Conservation (phyloP, 2,113 vertebrate species). For the Carassius carassius region DNA sequence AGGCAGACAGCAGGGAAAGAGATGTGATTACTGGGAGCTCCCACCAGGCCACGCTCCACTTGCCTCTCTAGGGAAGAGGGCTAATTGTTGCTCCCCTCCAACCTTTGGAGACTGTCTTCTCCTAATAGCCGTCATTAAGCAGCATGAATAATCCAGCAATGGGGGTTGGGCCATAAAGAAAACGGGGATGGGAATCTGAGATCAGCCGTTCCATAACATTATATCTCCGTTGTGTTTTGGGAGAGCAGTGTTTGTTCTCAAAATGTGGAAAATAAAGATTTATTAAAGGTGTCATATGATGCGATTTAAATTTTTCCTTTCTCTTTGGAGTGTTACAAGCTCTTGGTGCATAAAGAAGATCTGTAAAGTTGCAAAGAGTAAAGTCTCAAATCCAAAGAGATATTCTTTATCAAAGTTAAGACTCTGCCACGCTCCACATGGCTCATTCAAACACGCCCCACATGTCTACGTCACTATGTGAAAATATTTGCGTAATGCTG, state of each 20-base stretch:
- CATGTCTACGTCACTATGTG: too few relatives aligned
- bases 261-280: neutral
- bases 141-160: conserved; percentile 37
- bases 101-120: conserved; percentile 46
- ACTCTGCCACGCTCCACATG: too few relatives aligned
- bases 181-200: conserved; percentile 37
- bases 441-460: too few relatives aligned
- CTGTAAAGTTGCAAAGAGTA: too few relatives aligned
- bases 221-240: conserved; percentile 15
- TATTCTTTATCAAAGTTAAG: too few relatives aligned
- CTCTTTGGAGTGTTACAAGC: too few relatives aligned
- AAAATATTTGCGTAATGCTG: too few relatives aligned
- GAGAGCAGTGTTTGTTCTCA: neutral
- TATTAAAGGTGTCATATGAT: neutral
- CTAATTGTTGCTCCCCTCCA: conserved; percentile 56
- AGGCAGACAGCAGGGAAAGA: neutral
- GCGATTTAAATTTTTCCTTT: too few relatives aligned
- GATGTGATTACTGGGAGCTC: conserved; percentile 50
- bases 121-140: conserved; percentile 53
- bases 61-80: conserved; percentile 44
- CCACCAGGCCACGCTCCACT: conserved; percentile 51
- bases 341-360: too few relatives aligned
- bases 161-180: conserved; percentile 31
- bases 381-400: too few relatives aligned
- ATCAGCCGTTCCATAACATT: conserved; percentile 33